Conservation (phyloP, 2,113 vertebrate genomes). For the Colossoma macropomum region DNA sequence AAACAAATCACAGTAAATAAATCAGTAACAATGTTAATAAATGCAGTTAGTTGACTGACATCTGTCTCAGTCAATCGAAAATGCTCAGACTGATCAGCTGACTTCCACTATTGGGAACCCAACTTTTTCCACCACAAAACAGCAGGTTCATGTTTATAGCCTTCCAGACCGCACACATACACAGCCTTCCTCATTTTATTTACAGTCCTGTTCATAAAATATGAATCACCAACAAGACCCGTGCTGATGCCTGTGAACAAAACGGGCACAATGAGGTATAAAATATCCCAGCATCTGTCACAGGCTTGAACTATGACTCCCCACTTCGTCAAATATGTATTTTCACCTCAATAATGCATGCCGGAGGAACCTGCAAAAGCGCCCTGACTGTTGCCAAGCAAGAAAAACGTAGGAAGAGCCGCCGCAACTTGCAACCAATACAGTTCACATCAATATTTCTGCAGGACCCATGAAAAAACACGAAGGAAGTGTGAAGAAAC, state of each 20-base stretch:
- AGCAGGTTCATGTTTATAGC: slow-evolving; percentile 37
- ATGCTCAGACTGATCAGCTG: too few relatives aligned
- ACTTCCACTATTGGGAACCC: not conserved
- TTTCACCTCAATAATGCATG: slow-evolving; percentile 49
- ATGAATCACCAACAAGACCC: slow-evolving; percentile 33
- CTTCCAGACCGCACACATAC: slow-evolving; percentile 21
- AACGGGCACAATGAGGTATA: slow-evolving; percentile 36
- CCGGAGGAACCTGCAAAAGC: slow-evolving; percentile 21
- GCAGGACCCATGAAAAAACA: slow-evolving; percentile 8
- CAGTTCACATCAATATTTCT: slow-evolving; percentile 23
- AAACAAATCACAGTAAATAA: too few relatives aligned
- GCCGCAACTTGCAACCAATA: not conserved
- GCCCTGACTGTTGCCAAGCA: not conserved
- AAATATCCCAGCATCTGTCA: slow-evolving; percentile 53
- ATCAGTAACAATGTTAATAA: too few relatives aligned
- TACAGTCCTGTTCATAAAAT: slow-evolving; percentile 50
- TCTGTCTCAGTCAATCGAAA: too few relatives aligned
- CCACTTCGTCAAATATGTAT: slow-evolving; percentile 44
- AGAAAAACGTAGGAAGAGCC: not conserved
- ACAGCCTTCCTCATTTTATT: slow-evolving; percentile 47
- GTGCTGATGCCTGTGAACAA: slow-evolving; percentile 21
- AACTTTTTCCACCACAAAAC: slow-evolving; percentile 26
- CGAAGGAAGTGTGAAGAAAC: not conserved
- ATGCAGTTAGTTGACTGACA: too few relatives aligned
- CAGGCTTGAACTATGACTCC: slow-evolving; percentile 49